Conservation (phyloP, 2,797 vertebrate species). For the Oreochromis grahami region DNA sequence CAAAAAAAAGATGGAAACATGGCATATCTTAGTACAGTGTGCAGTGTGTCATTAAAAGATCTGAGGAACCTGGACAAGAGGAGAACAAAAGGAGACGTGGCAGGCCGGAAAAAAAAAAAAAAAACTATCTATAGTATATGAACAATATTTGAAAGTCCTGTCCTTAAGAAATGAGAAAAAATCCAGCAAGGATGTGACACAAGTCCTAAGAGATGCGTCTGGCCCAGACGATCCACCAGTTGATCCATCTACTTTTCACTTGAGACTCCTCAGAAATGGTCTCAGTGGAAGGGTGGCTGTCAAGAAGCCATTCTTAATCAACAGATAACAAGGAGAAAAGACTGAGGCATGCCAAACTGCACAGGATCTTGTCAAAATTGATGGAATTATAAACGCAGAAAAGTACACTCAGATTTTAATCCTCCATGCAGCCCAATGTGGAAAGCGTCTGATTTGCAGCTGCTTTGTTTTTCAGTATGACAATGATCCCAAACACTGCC, state of each 20-base stretch:
- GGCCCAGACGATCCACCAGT: neutral
- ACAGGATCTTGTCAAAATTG: neutral
- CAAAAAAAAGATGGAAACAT: neutral
- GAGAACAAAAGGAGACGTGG: neutral
- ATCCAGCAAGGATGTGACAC: neutral
- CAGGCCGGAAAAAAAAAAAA: rapidly evolving
- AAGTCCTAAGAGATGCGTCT: neutral
- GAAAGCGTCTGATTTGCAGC: neutral
- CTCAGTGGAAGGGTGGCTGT: neutral
- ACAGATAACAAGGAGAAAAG: neutral
- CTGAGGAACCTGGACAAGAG: neutral
- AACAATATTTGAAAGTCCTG: neutral
- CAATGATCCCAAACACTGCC: neutral
- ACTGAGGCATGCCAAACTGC: neutral
- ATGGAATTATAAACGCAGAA: neutral
- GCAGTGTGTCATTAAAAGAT: neutral
- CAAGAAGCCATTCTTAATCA: neutral
- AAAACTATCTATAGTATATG: neutral
- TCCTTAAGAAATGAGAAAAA: neutral
- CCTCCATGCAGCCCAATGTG: neutral
- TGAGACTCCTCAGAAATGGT: neutral
- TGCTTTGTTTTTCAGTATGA: neutral
- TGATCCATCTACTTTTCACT: neutral
- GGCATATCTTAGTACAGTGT: neutral
- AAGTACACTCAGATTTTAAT: neutral